These are phyloP conservation scores for Notoglanidium macrostoma DNA, from an alignment of 2,797 vertebrate species.

Conservation along the genomic window DNA sequence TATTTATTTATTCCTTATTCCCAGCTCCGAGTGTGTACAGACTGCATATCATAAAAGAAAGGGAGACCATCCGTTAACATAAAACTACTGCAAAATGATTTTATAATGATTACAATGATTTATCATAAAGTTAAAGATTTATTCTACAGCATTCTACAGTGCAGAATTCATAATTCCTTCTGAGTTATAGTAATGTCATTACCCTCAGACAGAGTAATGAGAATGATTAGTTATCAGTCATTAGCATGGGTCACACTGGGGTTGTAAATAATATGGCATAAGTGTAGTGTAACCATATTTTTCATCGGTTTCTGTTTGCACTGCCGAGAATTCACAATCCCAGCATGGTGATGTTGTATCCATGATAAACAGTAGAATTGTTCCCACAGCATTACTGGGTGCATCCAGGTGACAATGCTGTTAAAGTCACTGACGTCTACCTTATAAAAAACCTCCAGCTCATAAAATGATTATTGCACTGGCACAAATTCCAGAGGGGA, in stretches of 20 bases:
- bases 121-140: not conserved
- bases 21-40: not conserved
- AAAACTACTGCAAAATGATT: slow-evolving; percentile 2
- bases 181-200: slow-evolving; percentile 25
- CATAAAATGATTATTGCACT: slow-evolving; percentile 22
- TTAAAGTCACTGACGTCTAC: slow-evolving; percentile 38
- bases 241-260: slow-evolving; percentile 27
- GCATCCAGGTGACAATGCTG: not conserved
- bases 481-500: not conserved
- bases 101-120: not conserved
- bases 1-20: not conserved
- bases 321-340: slow-evolving; percentile 30
- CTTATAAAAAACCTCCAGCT: slow-evolving; percentile 24
- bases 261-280: slow-evolving; percentile 20
- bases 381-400: slow-evolving; percentile 11
- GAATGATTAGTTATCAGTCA: slow-evolving; percentile 29
- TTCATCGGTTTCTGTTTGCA: slow-evolving; percentile 19
- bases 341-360: slow-evolving; percentile 7
- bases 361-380: slow-evolving; percentile 10
- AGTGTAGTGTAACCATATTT: slow-evolving; percentile 16
- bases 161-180: not conserved
- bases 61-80: not conserved
- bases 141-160: not conserved
- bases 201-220: slow-evolving; percentile 19
- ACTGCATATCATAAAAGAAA: not conserved